Evolutionary conservation across 2,797 vertebrate species (phyloP).

Genomic region (Sebastes steindachneri): DNA sequence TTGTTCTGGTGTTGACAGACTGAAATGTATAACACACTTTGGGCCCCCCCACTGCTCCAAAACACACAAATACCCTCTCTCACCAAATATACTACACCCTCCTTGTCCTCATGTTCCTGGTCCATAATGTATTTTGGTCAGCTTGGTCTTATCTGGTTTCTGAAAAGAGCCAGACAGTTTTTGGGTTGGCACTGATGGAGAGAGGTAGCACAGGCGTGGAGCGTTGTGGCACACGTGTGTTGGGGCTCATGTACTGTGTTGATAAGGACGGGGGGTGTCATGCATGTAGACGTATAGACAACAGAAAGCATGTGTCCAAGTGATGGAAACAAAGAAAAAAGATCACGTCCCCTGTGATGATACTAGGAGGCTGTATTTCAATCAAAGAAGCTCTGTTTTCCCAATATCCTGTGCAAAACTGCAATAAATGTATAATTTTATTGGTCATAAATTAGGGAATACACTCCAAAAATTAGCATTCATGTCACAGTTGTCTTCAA

Average conservation of each 20-base stretch:
- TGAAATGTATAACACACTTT: conserved; percentile 29
- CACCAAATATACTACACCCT: neutral
- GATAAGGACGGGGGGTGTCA: neutral
- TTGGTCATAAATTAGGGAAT: neutral
- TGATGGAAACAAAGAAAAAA: neutral
- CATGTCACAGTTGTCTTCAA: neutral
- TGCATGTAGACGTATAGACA: neutral
- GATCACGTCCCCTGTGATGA: neutral
- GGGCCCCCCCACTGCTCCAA: neutral
- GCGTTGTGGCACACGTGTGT: neutral
- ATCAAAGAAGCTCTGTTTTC: neutral
- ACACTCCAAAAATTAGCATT: neutral
- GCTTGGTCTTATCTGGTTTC: conserved; percentile 14
- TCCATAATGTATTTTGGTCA: conserved; percentile 16
- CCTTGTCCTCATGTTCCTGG: neutral
- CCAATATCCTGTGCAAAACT: neutral
- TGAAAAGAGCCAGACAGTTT: conserved; percentile 17
- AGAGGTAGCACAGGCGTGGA: neutral
- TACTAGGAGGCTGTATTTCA: neutral
- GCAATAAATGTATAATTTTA: neutral
- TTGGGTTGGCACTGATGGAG: neutral
- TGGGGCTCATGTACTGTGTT: neutral
- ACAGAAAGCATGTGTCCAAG: neutral
- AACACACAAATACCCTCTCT: conserved; percentile 12
- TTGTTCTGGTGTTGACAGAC: conserved; percentile 19